Conservation (phyloP, 2,888 invertebrate genomes). For the Arrhopalites spinosus region DNA sequence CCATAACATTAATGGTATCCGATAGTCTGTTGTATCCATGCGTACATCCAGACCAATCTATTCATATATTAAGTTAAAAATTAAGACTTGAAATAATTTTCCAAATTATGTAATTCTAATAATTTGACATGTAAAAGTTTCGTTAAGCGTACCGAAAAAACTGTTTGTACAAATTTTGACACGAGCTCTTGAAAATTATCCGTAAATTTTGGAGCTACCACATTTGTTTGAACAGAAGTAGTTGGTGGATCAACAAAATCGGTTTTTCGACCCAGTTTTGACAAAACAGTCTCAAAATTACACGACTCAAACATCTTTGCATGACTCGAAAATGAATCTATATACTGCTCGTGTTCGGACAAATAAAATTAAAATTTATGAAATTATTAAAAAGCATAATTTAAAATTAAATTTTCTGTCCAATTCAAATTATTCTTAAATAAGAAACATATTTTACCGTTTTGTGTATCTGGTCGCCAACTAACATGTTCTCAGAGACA, state of each 20-base stretch:
- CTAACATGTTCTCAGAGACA: conserved; percentile 1
- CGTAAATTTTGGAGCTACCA: conserved; percentile 17
- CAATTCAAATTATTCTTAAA: no score
- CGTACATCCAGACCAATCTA: conserved; percentile 64
- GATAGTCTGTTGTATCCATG: conserved; percentile 56
- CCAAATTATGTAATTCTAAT: no score
- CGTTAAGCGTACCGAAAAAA: conserved; percentile 33
- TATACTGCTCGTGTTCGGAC: no score
- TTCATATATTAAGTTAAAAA: conserved; percentile 9
- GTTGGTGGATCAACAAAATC: conserved; percentile 18
- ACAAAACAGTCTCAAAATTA: conserved; percentile 14
- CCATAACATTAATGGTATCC: conserved; percentile 70
- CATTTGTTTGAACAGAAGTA: background rate
- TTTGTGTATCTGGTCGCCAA: conserved; percentile 20
- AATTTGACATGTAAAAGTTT: background rate
- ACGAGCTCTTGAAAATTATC: conserved; percentile 57
- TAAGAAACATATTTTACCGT: no score
- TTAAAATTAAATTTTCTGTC: no score
- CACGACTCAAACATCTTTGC: conserved; percentile 29
- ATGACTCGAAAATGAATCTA: conserved; percentile 6
- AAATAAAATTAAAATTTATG: no score
- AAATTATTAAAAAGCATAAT: no score
- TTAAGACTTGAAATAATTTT: background rate
- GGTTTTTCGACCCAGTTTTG: conserved; percentile 6
- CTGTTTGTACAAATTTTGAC: conserved; percentile 41